Evolutionary conservation across 1,140 invertebrate species (phyloP), one percentile per base, ranked within the genome.

Genomic region (Uloborus diversus): DNA sequence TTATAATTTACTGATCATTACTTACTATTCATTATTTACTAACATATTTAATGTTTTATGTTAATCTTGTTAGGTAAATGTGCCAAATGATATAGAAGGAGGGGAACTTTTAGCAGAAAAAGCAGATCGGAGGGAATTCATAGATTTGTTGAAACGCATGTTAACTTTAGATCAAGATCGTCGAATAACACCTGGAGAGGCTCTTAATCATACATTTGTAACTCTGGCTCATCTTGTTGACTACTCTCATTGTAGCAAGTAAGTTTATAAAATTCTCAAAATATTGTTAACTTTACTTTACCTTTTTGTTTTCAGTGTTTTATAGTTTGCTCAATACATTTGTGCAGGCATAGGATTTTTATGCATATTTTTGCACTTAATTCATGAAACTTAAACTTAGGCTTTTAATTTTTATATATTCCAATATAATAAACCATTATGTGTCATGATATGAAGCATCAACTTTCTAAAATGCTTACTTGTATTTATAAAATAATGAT

Each of bases 101-200:
- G 94, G 94, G 80, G 96, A 99, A 86, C 88, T 99, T 49, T 88
- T 98, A 82, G 96, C 96, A 0, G 97, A 99, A 86, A 98, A 98
- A 86, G 94, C 95, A 4, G 96, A 99, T 86, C 89, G 97, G 59
- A 90, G 95, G 82, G 96, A 98, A 86, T 98, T 99, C 83, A 98
- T 99, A 84, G 96, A 98, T 88, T 90, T 98, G 80, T 88, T 99
- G 14, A 98, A 98, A 88, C 90, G 95, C 83, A 99, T 99, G 96
- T 89, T 99, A 65, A 98, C 96, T 14, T 94, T 99, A 90, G 97
- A 99, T 89, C 96, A 97, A 90, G 96, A 98, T 86, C 89, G 96
- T 23, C 90, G 97, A 25, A 96, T 98, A 83, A 97, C 94, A 51
- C 97, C 97, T 0, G 94, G 94, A 14, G 95, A 97, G 87, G 96